Percentiles rank a stretch among this genome's conserved stretches.
phyloP scores from a whole-genome alignment of 37 sponge, comb jelly and placozoan species.

The Agelas oroides region DNA sequence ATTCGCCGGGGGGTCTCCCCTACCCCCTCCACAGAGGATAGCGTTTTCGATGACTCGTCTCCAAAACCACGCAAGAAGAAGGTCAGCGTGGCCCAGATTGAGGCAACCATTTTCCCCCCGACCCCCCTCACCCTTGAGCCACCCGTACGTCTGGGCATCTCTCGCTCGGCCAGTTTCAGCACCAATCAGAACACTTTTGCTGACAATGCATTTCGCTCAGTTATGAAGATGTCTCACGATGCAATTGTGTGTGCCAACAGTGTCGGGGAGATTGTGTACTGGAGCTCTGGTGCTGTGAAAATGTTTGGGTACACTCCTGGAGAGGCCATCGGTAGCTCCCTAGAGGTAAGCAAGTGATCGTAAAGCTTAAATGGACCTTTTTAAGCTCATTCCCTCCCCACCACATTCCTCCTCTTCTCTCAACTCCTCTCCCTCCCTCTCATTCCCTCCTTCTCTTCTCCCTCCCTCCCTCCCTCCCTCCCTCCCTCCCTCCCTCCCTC shows the following conservation, averaged over 20 bases:
- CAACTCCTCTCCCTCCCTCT: slow-evolving; percentile 1
- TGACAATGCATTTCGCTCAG: slow-evolving; percentile 57
- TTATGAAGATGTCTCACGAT: slow-evolving; percentile 70
- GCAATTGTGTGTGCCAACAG: slow-evolving; percentile 74
- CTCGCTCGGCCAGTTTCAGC: slow-evolving; percentile 29
- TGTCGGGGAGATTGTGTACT: slow-evolving; percentile 58
- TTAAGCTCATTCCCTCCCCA: not conserved
- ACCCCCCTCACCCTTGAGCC: slow-evolving; percentile 38
- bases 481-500: slow-evolving; percentile 22
- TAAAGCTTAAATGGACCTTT: not conserved
- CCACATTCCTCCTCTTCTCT: too few relatives aligned
- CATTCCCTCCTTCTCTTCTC: slow-evolving; percentile 36
- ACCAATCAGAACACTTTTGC: slow-evolving; percentile 15
- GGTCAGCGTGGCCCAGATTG: slow-evolving; percentile 54
- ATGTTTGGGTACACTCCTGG: slow-evolving; percentile 80
- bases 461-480: slow-evolving; percentile 39
- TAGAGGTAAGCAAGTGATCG: slow-evolving; percentile 51
- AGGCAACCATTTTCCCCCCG: slow-evolving; percentile 35
- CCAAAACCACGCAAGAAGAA: slow-evolving; percentile 53
- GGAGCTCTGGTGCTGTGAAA: slow-evolving; percentile 67
- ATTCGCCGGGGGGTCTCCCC: slow-evolving; percentile 18
- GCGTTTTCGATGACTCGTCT: not conserved
- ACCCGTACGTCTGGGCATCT: not conserved
- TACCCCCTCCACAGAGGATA: not conserved
- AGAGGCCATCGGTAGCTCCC: slow-evolving; percentile 69